Percentiles rank a stretch among this genome's conserved stretches.
These are phyloP conservation scores for Delichon dasypus DNA, from an alignment of 2,797 vertebrate genomes.

Conservation along the genomic window DNA sequence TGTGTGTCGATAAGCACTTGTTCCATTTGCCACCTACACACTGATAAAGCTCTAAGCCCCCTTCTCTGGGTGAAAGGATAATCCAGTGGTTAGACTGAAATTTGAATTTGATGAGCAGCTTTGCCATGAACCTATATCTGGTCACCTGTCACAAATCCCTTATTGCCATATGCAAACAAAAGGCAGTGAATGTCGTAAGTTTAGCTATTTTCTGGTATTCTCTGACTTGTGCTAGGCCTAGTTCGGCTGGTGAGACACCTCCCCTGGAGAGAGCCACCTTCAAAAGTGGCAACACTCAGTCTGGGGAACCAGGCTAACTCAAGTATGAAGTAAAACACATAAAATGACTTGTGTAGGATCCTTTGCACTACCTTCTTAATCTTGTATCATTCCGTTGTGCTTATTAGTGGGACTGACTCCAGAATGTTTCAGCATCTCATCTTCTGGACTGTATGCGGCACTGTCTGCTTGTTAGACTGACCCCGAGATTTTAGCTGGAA, in stretches of 20 bases:
- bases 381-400: not conserved
- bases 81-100: not conserved
- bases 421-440: not conserved
- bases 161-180: not conserved
- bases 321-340: not conserved
- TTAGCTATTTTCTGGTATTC: not conserved
- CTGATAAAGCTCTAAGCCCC: not conserved
- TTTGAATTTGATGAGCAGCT: not conserved
- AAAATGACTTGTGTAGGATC: not conserved
- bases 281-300: not conserved
- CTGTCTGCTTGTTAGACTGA: not conserved
- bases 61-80: not conserved
- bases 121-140: not conserved
- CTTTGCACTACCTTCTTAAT: not conserved
- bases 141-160: not conserved
- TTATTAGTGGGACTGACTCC: not conserved
- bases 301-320: not conserved
- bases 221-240: not conserved
- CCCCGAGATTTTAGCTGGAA: not conserved
- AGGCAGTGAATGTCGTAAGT: not conserved
- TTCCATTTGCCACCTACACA: not conserved
- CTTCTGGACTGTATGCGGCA: fast-evolving
- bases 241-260: not conserved
- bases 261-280: not conserved
- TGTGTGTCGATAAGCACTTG: not conserved